Evolutionary conservation across 2,113 vertebrate species (phyloP), one percentile per base, ranked within the genome.

Genomic region (Ancistrus triradiatus): DNA sequence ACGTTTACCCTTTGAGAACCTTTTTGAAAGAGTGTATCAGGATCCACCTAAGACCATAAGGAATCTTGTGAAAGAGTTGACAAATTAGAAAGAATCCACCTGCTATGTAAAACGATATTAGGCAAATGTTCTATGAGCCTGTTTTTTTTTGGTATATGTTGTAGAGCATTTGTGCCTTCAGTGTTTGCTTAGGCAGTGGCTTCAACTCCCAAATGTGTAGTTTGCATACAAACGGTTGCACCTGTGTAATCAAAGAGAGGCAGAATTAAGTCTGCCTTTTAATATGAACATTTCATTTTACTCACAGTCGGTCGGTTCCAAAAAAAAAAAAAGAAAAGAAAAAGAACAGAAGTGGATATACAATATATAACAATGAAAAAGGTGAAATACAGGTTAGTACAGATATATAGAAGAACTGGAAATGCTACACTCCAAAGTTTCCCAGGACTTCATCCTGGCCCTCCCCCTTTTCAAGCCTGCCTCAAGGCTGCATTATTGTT

Each of bases 401-500:
- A 37, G 42, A 48, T 7, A 38, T n/a, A 59, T 13, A 38, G 27
- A 57, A 28, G 28, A 8, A 56, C 35, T 38, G 18, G 21, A 53
- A 72, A 55, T 63, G 46, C 63, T 73, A 51, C 17, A 53, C 67
- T 70, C 33, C 33, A 73, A 74, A 75, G 62, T 69, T n/a, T 69
- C 59, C n/a, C 55, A 15, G 18, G 59, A 7, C 42, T 67, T 62
- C 38, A 42, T 56, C 3, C 31, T 31, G 27, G 28, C 49, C 43
- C 56, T 49, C 63, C 52, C 28, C 7, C 51, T 49, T 53, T 40
- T 50, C 58, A 59, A 59, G 68, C 63, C 64, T 72, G 69, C 69
- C 60, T 77, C 73, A 77, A 78, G 74, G 76, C 69, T 15, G 18
- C 42, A 43, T 65, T 72, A 66, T 74, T 73, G 63, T 74, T 68